Conservation (phyloP, 2,113 vertebrate species). For the Actenoides hombroni region DNA sequence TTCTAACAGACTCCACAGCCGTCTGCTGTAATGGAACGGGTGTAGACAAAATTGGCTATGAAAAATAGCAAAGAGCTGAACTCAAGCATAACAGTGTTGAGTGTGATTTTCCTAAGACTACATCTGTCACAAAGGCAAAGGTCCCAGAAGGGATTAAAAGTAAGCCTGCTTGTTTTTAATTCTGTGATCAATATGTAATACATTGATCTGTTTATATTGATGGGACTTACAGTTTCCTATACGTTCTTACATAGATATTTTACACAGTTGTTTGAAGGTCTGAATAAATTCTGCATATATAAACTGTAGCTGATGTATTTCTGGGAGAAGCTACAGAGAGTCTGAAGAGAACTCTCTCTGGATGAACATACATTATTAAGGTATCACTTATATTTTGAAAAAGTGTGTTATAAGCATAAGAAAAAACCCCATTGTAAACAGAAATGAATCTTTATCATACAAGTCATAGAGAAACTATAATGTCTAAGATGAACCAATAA, state of each 20-base stretch:
- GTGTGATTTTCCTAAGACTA: neutral
- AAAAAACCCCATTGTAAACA: neutral
- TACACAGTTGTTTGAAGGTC: neutral
- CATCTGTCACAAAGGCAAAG: neutral
- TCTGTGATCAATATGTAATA: neutral
- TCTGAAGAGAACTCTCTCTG: neutral
- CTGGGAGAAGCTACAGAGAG: neutral
- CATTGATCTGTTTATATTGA: neutral
- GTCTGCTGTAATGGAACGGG: neutral
- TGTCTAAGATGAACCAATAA: neutral
- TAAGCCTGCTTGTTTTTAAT: neutral
- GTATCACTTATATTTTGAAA: neutral
- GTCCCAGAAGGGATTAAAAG: neutral
- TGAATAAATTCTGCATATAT: neutral
- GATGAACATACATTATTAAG: neutral
- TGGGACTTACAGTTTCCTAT: neutral
- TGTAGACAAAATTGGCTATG: neutral
- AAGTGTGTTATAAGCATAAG: neutral
- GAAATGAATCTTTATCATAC: neutral
- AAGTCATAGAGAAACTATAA: neutral
- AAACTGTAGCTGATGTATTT: neutral
- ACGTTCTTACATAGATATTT: neutral
- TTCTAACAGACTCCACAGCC: neutral
- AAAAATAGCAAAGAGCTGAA: neutral
- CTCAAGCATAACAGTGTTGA: neutral